Percentiles rank a stretch among this genome's conserved stretches.
phyloP scores from a whole-genome alignment of 92 coral and sea anemone species.

The Micromussa lordhowensis region DNA sequence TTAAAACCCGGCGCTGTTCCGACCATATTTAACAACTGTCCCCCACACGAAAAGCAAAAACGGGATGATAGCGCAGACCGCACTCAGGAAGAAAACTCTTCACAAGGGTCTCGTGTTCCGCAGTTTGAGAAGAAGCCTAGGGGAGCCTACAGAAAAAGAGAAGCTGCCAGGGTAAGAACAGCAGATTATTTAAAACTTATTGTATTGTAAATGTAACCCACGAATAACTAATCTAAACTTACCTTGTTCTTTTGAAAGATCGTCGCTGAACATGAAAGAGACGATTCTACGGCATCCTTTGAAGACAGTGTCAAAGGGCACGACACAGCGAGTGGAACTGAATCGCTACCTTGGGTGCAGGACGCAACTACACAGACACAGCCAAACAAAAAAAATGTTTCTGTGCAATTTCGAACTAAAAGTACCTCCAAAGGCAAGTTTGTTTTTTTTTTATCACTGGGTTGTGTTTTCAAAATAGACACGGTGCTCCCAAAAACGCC shows the following conservation, averaged over 20 bases:
- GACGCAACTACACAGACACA: no score
- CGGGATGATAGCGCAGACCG: not conserved
- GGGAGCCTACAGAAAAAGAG: conserved; percentile 17
- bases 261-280: conserved; percentile 2
- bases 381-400: no score
- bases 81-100: not conserved
- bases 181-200: not conserved
- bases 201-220: not conserved
- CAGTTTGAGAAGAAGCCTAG: not conserved
- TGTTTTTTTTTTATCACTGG: no score
- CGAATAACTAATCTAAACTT: not conserved
- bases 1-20: not conserved
- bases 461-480: no score
- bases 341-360: no score
- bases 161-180: conserved; percentile 10
- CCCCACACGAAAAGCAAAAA: not conserved
- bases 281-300: not conserved
- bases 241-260: not conserved
- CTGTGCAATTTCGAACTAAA: no score
- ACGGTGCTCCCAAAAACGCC: no score
- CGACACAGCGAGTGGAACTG: no score
- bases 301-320: not conserved
- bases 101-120: not conserved
- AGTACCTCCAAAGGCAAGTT: no score
- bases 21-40: conserved; percentile 3